Evolutionary conservation across 35 echinoderm and acorn worm species (phyloP).

Genomic region (Hemicentrotus pulcherrimus): DNA sequence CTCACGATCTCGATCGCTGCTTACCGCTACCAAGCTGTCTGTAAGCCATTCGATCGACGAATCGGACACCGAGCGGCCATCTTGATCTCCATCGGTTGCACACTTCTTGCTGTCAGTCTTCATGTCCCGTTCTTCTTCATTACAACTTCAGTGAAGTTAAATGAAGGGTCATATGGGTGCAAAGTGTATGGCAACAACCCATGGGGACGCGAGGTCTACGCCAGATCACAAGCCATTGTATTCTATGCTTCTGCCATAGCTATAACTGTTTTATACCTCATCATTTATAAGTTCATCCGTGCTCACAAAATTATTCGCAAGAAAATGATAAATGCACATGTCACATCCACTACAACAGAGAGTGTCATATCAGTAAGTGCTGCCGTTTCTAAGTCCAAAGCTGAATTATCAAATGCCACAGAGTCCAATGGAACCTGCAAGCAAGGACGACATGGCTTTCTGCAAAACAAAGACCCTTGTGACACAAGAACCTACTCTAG

Average conservation of each 20-base stretch:
- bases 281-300: constrained; percentile 7
- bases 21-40: constrained; percentile 7
- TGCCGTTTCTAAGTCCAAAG: background rate
- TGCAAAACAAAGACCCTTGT: background rate
- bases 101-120: background rate
- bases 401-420: background rate
- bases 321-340: background rate
- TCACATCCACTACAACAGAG: too few species aligned
- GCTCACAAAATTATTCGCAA: background rate
- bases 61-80: background rate
- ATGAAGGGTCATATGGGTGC: background rate
- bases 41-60: constrained; percentile 24
- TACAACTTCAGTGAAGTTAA: background rate
- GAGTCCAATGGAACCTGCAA: background rate
- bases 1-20: constrained; percentile 10
- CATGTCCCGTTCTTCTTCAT: constrained; percentile 34
- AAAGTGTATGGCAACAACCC: constrained; percentile 1
- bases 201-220: constrained; percentile 14
- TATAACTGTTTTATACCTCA: background rate
- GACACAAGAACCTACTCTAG: background rate
- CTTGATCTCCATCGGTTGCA: background rate
- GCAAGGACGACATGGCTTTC: background rate
- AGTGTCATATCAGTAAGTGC: background rate
- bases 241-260: background rate
- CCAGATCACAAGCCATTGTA: background rate